Conservation (phyloP, 2,888 invertebrate genomes). For the Diaperis boleti region DNA sequence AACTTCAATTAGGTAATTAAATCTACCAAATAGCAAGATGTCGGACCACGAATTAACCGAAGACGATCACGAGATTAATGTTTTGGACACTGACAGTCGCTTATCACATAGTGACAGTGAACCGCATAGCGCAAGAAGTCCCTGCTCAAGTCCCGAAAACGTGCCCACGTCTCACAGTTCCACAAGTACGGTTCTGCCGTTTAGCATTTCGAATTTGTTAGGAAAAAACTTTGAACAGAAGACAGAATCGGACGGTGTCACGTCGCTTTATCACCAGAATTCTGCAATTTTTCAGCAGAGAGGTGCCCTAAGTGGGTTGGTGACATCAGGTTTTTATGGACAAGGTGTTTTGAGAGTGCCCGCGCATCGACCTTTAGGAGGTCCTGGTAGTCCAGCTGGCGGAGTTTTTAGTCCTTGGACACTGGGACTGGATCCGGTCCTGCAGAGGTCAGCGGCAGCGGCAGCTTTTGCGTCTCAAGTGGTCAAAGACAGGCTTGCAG, state of each 20-base stretch:
- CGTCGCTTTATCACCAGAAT: slow-evolving; percentile 55
- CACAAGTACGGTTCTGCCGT: slow-evolving; percentile 74
- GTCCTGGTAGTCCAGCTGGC: slow-evolving; percentile 63
- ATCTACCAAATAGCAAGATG: too few relatives aligned
- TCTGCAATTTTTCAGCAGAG: slow-evolving; percentile 59
- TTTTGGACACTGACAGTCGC: slow-evolving; percentile 75
- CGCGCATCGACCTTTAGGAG: slow-evolving; percentile 79
- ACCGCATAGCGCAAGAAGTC: slow-evolving; percentile 66
- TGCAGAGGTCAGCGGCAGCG: slow-evolving; percentile 75
- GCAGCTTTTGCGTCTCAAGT: slow-evolving; percentile 85
- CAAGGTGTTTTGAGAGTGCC: slow-evolving; percentile 85
- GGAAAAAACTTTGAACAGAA: slow-evolving; percentile 81
- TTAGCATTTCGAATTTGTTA: slow-evolving; percentile 84
- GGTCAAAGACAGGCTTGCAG: slow-evolving; percentile 85
- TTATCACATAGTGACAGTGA: slow-evolving; percentile 74
- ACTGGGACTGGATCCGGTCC: slow-evolving; percentile 73
- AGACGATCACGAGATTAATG: slow-evolving; percentile 78
- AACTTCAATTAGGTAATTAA: background rate
- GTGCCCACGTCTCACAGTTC: slow-evolving; percentile 66
- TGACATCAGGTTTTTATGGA: slow-evolving; percentile 68
- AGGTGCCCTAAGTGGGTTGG: slow-evolving; percentile 60
- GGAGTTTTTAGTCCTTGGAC: slow-evolving; percentile 65
- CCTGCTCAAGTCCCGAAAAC: slow-evolving; percentile 66
- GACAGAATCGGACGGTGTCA: slow-evolving; percentile 59
- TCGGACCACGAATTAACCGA: slow-evolving; percentile 68